Conservation (phyloP, 1,140 invertebrate species). For the Drosophila varians region DNA sequence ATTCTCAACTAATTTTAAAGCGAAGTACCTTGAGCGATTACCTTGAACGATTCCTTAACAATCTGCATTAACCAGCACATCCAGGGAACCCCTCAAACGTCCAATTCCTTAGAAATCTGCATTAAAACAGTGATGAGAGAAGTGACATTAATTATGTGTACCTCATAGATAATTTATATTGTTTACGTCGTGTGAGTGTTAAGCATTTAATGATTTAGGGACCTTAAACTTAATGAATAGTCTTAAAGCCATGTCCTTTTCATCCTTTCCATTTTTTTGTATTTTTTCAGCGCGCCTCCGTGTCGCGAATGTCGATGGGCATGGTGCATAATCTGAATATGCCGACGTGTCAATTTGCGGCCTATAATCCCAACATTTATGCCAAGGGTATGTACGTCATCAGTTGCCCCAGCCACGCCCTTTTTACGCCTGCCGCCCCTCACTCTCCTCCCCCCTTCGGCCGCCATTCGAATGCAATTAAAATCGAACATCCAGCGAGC, state of each 20-base stretch:
- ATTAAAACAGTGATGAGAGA: no score
- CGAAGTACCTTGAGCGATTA: no score
- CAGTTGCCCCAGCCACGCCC: background rate
- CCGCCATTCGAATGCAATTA: slow-evolving; percentile 60
- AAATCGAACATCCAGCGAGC: slow-evolving; percentile 57
- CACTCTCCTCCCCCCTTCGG: background rate
- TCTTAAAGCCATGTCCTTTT: background rate
- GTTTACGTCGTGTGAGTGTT: no score
- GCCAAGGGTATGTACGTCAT: slow-evolving; percentile 73
- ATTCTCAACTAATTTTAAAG: no score
- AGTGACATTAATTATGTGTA: no score
- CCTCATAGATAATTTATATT: no score
- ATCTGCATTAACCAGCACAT: no score
- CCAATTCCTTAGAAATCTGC: no score
- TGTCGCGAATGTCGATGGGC: slow-evolving; percentile 83
- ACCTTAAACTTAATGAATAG: background rate
- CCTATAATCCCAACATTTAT: slow-evolving; percentile 80
- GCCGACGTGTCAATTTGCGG: slow-evolving; percentile 82
- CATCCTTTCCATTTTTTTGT: slow-evolving; percentile 1
- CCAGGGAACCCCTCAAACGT: no score
- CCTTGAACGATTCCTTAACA: no score
- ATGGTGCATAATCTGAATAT: slow-evolving; percentile 80
- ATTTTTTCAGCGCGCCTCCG: slow-evolving; percentile 67
- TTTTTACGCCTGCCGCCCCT: background rate
- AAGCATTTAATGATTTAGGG: background rate